Base-by-base conservation (phyloP, 1,140 invertebrate genomes). In the Hydropsyche tenuis region DNA sequence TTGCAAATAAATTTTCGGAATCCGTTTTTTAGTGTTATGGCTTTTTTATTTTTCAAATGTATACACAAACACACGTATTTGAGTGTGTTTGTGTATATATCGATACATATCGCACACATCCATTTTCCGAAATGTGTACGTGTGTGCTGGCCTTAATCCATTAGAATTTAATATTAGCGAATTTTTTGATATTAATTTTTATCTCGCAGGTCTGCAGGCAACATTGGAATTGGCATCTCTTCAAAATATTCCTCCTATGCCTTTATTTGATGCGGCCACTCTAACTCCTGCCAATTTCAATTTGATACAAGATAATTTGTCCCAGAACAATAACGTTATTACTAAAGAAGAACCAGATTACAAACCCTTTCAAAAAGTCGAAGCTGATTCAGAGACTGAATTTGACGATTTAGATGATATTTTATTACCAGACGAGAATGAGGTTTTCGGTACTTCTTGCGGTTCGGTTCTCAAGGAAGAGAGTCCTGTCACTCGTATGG, bases 351-450 rank as follows among this genome's bases (percentile, higher is more conserved):
- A 69, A 11, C 27, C 18, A 11, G 73, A 71, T 37, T 20, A 25
- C 37, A 46, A 42, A 18, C 56, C 72, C 43, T 64, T 64, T 74
- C 81, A 82, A 75, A 78, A 79, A 30, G 81, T 81, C 69, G 81
- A 84, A 23, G 60, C 23, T 12, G 84, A 85, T 20, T 81, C 81
- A 11, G 83, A 83, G 62, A 79, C 60, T 22, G 83, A 85, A 75
- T 81, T 80, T 78, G 83, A 84, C 79, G 84, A 85, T 78, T 83
- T 82, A 22, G 84, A 85, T 79, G 84, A 85, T 76, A 85, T 85
- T 75, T 81, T 85, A 73, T 78, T 85, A 76, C 83, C 82, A 30
- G 83, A 85, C 23, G 84, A 84, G 75, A 65, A 74, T 0, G 81
- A 82, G 70, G 78, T 79, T 5, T 80, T 78, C 74, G 82, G 80